Evolutionary conservation across 2,888 invertebrate species (phyloP), one percentile per base, ranked within the genome.

Genomic region (Drosophila affinis): DNA sequence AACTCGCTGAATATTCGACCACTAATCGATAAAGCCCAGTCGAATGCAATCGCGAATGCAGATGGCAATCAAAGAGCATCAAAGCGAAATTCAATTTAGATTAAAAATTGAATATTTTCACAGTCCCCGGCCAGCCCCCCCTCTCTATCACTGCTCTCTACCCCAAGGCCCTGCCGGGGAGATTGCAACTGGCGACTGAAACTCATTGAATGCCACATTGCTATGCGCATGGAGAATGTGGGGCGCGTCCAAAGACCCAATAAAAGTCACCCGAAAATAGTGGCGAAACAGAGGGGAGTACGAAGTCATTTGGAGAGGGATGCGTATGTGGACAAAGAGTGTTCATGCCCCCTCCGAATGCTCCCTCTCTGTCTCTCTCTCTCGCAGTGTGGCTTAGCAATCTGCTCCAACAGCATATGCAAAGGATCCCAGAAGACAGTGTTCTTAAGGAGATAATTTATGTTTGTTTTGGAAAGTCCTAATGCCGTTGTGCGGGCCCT

Each of bases 401-500:
- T 24, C 5, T 24, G 24, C 24, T 24, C 0, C 24, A 24, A 24
- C 4, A 24, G 24, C 5, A 24, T 24, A 24, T 24, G 9, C 27
- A 2, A 27, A 9, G 7, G 27, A 27, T 27, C 27, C 14, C 14
- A 14, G 6, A 12, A 14, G 6, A 39, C 14, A 14, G 39, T 7
- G 6, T 39, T 14, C 39, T 39, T 39, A 2, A 2, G n/a, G 39
- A n/a, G 39, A 39, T 85, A 82, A 81, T 82, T 81, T 82, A 79
- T 82, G 77, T 70, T 73, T 79, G 85, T 85, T 73, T 79, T 75
- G 69, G 39, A 56, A 45, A 21, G 44, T 44, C 45, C 55, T 67
- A 61, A 32, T 55, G 70, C 9, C 55, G 39, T 60, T 52, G 45
- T 14, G 29, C 10, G 29, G 54, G 62, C 55, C 39, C 64, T 29